Evolutionary conservation across 2,888 invertebrate species (phyloP).

Genomic region (Gymnocheta viridis): DNA sequence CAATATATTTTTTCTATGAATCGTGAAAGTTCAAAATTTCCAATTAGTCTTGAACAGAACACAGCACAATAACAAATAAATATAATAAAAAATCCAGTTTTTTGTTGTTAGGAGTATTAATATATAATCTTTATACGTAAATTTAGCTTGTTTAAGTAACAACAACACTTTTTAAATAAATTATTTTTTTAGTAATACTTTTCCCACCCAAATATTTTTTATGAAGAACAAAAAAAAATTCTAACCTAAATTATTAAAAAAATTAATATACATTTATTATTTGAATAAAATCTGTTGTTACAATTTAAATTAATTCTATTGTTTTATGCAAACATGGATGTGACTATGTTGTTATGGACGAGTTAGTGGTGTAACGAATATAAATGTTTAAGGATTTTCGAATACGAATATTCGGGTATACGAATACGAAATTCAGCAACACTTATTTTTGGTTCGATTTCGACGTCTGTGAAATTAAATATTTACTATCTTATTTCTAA

Average conservation of each 20-base stretch:
- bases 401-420: too few species aligned
- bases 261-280: too few species aligned
- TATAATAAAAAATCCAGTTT: not conserved
- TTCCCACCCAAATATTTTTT: not conserved
- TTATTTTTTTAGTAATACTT: not conserved
- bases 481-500: too few species aligned
- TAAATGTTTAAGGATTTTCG: too few species aligned
- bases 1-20: not conserved
- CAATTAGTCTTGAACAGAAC: not conserved
- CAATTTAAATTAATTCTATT: not conserved
- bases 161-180: not conserved
- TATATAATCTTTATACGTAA: not conserved
- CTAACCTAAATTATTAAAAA: not conserved
- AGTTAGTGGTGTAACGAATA: too few species aligned
- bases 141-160: not conserved
- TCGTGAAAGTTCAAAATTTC: not conserved
- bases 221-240: too few species aligned
- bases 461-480: too few species aligned
- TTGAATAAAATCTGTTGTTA: not conserved
- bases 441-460: too few species aligned
- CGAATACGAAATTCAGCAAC: too few species aligned
- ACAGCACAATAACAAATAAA: not conserved
- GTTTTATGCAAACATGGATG: too few species aligned
- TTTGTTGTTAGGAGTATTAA: not conserved
- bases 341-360: too few species aligned